A percentile compares a stretch with the other conserved stretches of the same genome.
phyloP scores from a whole-genome alignment of 2,113 vertebrate genomes.

The Actenoides lindsayi region DNA sequence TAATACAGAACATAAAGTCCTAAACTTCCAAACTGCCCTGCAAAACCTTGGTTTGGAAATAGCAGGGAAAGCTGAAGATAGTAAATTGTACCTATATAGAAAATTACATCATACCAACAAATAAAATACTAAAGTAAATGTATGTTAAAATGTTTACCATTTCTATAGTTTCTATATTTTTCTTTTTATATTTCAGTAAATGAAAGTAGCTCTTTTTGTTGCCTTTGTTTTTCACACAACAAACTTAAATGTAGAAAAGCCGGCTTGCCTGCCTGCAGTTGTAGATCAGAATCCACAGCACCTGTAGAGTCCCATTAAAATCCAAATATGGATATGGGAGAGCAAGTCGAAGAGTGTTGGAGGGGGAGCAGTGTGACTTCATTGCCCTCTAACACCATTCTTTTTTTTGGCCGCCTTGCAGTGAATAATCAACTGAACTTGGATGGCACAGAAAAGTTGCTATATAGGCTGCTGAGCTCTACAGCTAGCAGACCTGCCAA shows the following conservation, averaged over 20 bases:
- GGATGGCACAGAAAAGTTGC: constrained; percentile 29
- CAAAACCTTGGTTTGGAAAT: not conserved
- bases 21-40: not conserved
- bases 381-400: constrained; percentile 43
- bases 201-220: not conserved
- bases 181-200: not conserved
- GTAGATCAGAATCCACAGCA: not conserved
- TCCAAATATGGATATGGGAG: constrained; percentile 16
- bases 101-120: not conserved
- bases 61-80: not conserved
- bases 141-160: not conserved
- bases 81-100: not conserved
- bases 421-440: constrained; percentile 55
- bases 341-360: not conserved
- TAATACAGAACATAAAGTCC: not conserved
- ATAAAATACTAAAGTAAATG: not conserved
- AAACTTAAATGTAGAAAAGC: not conserved
- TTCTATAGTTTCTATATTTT: not conserved
- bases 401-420: constrained; percentile 44
- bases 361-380: constrained; percentile 37
- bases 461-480: constrained; percentile 52
- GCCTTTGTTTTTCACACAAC: not conserved
- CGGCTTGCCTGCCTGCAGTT: not conserved
- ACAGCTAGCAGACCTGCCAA: constrained; percentile 51
- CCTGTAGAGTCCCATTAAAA: constrained; percentile 23